phyloP scores from a whole-genome alignment of 2,797 vertebrate genomes.

The Acanthis flammea region DNA sequence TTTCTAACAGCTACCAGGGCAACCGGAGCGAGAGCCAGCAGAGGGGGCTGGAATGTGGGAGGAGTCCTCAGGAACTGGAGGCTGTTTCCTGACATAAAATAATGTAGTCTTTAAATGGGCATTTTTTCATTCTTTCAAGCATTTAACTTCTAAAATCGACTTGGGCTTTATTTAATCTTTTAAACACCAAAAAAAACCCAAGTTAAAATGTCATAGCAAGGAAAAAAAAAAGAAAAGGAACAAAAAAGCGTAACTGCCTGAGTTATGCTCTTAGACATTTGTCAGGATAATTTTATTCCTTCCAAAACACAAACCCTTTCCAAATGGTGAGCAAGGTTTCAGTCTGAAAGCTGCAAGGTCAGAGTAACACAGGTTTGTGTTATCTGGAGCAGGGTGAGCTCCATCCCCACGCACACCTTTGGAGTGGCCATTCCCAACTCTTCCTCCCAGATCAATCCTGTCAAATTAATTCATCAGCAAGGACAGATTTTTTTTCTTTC shows the following conservation, averaged over 20 bases:
- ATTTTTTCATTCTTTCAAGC: background rate
- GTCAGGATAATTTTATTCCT: background rate
- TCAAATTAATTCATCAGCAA: slow-evolving; percentile 36
- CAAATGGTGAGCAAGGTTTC: background rate
- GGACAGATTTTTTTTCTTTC: background rate
- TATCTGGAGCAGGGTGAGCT: fast-evolving
- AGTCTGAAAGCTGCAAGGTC: background rate
- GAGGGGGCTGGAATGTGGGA: background rate
- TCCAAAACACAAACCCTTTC: background rate
- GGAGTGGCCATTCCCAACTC: background rate
- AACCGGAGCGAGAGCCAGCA: background rate
- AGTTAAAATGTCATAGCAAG: background rate
- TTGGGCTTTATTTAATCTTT: background rate
- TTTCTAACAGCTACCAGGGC: background rate
- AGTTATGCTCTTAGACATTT: background rate
- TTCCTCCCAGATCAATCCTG: background rate
- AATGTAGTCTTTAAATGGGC: background rate
- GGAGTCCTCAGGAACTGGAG: background rate
- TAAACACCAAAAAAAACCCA: background rate
- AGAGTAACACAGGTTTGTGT: background rate
- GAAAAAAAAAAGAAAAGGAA: background rate
- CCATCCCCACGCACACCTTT: background rate
- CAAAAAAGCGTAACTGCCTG: background rate
- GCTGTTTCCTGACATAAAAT: background rate
- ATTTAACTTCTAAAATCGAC: background rate